These are phyloP conservation scores for Branchellion lobata DNA, from an alignment of 2,888 invertebrate genomes.

Conservation along the genomic window DNA sequence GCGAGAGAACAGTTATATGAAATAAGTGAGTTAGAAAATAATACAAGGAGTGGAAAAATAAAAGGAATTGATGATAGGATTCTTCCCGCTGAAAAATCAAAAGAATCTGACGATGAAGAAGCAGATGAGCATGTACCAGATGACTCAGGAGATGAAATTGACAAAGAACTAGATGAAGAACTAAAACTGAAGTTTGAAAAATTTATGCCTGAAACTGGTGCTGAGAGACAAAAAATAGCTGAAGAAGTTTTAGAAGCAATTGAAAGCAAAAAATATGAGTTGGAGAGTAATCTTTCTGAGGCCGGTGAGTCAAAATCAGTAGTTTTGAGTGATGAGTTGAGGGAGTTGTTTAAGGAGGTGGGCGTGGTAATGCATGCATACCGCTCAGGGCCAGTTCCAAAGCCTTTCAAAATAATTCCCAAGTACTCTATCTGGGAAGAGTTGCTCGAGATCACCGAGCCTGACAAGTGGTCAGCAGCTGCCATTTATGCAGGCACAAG, in stretches of 20 bases:
- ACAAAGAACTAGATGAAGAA: conserved; percentile 30
- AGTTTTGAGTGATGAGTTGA: conserved; percentile 5
- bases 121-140: background rate
- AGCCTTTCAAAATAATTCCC: conserved; percentile 95
- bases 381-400: conserved; percentile 92
- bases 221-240: conserved; percentile 6
- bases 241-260: conserved; percentile 8
- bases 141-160: background rate
- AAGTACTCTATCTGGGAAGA: conserved; percentile 91
- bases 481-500: conserved; percentile 94
- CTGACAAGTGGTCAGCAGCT: conserved; percentile 94
- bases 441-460: conserved; percentile 69
- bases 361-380: conserved; percentile 81
- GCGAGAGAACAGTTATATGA: conserved; percentile 10
- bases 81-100: background rate
- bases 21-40: background rate
- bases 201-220: background rate
- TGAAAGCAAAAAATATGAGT: background rate
- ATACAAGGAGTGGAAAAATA: background rate
- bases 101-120: background rate
- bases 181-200: conserved; percentile 13
- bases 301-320: background rate
- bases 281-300: conserved; percentile 10
- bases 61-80: background rate
- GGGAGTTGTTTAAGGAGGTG: conserved; percentile 64